Conservation (phyloP, 2,888 invertebrate genomes). For the Petrolisthes cinctipes region DNA sequence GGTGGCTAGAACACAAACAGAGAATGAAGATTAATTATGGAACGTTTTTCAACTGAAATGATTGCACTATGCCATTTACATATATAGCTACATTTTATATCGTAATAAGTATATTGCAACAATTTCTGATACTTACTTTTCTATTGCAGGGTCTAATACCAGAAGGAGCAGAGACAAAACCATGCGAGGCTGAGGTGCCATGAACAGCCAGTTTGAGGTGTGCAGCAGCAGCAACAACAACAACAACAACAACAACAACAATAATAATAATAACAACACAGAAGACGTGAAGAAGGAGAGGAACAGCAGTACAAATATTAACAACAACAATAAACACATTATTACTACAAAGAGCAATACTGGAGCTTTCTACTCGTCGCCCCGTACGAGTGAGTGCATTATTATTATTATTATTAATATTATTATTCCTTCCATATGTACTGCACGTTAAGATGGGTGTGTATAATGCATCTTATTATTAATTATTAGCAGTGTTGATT, state of each 20-base stretch:
- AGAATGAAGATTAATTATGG: too few species aligned
- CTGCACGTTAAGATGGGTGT: too few species aligned
- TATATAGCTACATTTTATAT: too few species aligned
- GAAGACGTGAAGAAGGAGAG: background rate
- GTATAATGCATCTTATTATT: too few species aligned
- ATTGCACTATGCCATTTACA: too few species aligned
- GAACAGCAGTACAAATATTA: background rate
- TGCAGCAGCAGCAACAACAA: slow-evolving; percentile 27
- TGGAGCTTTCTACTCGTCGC: background rate
- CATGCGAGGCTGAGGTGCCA: slow-evolving; percentile 50
- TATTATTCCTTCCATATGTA: too few species aligned
- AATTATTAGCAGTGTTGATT: too few species aligned
- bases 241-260: slow-evolving; percentile 24
- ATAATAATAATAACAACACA: background rate
- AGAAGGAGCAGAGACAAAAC: background rate
- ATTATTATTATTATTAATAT: background rate
- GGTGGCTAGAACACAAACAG: too few species aligned
- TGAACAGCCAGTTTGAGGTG: slow-evolving; percentile 48
- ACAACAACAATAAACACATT: background rate
- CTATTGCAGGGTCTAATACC: too few species aligned
- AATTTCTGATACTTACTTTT: too few species aligned
- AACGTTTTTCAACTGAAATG: too few species aligned
- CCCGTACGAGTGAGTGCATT: background rate
- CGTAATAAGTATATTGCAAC: too few species aligned
- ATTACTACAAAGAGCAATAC: slow-evolving; percentile 2